Evolutionary conservation across 2,888 invertebrate genomes (phyloP).

Genomic region (Pterobdella sp.): DNA sequence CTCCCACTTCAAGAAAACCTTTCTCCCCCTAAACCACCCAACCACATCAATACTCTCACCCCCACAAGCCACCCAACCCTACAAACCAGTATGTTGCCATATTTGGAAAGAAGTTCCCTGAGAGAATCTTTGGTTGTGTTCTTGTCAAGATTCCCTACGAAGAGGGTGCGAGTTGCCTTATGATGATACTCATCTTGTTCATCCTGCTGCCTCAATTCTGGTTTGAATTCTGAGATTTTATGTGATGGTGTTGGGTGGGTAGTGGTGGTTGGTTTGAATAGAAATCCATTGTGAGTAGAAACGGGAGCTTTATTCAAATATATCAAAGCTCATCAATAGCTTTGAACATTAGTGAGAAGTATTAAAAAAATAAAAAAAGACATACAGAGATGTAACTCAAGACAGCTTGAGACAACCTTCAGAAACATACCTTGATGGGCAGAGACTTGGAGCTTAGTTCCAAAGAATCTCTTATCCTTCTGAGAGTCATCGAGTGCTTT

Average conservation of each 20-base stretch:
- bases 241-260: too few relatives aligned
- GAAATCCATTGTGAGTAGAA: too few relatives aligned
- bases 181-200: constrained; percentile 91
- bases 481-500: constrained; percentile 91
- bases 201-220: constrained; percentile 60
- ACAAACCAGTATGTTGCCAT: constrained; percentile 83
- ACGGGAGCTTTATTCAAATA: too few relatives aligned
- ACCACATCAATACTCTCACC: too few relatives aligned
- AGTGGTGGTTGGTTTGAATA: too few relatives aligned
- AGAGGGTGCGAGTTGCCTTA: constrained; percentile 87
- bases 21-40: not conserved
- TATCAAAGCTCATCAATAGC: too few relatives aligned
- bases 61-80: not conserved
- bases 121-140: constrained; percentile 82
- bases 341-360: too few relatives aligned
- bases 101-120: constrained; percentile 82
- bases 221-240: constrained; percentile 21
- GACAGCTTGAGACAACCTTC: too few relatives aligned
- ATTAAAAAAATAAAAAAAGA: too few relatives aligned
- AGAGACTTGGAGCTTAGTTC: constrained; percentile 88
- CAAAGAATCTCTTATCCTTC: constrained; percentile 92
- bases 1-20: not conserved
- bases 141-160: constrained; percentile 91
- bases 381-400: too few relatives aligned
- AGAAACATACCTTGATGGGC: constrained; percentile 71